Conservation (phyloP, 2,113 vertebrate genomes). For the Rhizomys pruinosus region DNA sequence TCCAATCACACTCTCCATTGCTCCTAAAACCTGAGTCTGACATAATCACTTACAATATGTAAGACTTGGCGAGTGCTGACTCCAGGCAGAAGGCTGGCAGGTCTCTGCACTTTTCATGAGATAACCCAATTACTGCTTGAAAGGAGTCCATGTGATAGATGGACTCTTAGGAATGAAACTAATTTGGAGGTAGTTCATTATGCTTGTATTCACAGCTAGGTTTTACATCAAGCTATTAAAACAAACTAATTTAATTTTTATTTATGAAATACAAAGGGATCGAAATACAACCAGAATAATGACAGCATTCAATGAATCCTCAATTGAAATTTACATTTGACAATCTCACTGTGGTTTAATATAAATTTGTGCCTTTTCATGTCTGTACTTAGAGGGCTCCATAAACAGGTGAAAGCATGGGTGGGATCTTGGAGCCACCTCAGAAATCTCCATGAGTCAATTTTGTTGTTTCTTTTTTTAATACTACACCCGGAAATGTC, state of each 20-base stretch:
- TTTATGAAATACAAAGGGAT: neutral
- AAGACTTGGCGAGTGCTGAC: neutral
- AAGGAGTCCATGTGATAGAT: neutral
- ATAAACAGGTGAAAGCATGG: neutral
- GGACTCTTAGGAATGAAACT: slow-evolving; percentile 6
- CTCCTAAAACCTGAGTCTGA: slow-evolving; percentile 37
- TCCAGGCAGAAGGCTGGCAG: neutral
- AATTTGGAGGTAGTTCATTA: neutral
- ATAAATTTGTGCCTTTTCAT: neutral
- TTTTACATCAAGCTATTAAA: slow-evolving; percentile 2
- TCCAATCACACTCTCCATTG: slow-evolving; percentile 47
- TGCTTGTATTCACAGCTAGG: neutral
- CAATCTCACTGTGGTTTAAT: neutral
- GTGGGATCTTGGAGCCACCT: neutral
- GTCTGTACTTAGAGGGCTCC: neutral
- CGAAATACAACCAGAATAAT: slow-evolving; percentile 14
- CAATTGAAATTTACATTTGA: neutral
- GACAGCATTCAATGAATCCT: neutral
- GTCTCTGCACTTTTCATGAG: neutral
- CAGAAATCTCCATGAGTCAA: neutral
- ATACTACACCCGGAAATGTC: neutral
- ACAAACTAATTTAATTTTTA: neutral
- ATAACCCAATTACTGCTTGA: slow-evolving; percentile 30
- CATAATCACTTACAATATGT: slow-evolving; percentile 8
- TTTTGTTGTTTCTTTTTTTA: neutral